These are phyloP conservation scores for Apamea sordens DNA, from an alignment of 2,888 invertebrate species.

Conservation along the genomic window DNA sequence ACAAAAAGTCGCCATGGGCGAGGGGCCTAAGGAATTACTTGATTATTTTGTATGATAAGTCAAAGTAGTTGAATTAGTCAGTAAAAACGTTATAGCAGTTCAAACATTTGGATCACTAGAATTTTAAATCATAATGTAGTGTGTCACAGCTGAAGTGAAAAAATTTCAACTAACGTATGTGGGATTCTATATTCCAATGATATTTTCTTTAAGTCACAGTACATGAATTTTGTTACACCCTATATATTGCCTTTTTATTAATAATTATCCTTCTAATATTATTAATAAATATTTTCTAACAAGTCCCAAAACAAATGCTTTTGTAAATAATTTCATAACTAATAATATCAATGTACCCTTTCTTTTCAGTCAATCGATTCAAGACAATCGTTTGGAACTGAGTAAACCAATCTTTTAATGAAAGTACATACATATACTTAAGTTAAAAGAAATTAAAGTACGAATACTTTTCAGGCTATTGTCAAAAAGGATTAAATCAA, in stretches of 20 bases:
- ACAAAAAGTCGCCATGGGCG: no score
- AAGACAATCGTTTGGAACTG: constrained; percentile 68
- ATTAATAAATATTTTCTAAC: not conserved
- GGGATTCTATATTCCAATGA: not conserved
- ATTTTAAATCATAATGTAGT: no score
- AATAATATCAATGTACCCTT: constrained; percentile 54
- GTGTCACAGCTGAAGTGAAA: no score
- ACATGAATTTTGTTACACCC: not conserved
- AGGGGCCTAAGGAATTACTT: no score
- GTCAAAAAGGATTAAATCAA: constrained; percentile 85
- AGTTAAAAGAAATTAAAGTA: constrained; percentile 77
- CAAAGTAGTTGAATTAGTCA: no score
- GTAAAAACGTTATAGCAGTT: no score
- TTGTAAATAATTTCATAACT: constrained; percentile 52
- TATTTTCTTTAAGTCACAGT: not conserved
- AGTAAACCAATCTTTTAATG: constrained; percentile 56
- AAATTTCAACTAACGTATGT: no score
- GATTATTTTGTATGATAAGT: no score
- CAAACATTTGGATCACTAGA: no score
- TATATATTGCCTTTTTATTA: not conserved
- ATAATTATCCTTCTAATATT: not conserved
- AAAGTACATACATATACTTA: constrained; percentile 52
- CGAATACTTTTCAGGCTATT: constrained; percentile 85
- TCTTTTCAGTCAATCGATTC: constrained; percentile 68
- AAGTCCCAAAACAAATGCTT: constrained; percentile 4